Evolutionary conservation across 2,888 invertebrate genomes (phyloP).

Genomic region (Drosophila borealis): DNA sequence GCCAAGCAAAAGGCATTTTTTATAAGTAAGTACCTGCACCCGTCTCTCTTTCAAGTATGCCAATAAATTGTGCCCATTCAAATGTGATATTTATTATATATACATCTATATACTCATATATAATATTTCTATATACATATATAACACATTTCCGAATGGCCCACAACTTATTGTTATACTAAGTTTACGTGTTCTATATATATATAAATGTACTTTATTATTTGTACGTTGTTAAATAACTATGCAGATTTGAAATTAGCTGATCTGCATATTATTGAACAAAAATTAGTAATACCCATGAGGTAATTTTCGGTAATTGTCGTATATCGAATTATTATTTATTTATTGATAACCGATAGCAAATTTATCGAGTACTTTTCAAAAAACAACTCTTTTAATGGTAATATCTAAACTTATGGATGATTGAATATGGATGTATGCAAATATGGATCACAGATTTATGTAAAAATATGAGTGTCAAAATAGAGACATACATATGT

Average conservation of each 20-base stretch:
- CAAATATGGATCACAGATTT: not conserved
- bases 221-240: conserved; percentile 1
- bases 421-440: not conserved
- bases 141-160: not conserved
- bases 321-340: conserved; percentile 34
- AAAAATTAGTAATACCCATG: conserved; percentile 7
- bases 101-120: not conserved
- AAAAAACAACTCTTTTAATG: not conserved
- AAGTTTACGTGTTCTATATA: not conserved
- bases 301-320: conserved; percentile 7
- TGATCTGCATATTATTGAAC: conserved; percentile 3
- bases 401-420: not conserved
- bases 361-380: conserved; percentile 5
- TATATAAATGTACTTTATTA: not conserved
- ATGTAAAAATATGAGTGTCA: not conserved
- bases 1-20: not conserved
- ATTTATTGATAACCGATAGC: conserved; percentile 13
- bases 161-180: not conserved
- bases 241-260: not conserved
- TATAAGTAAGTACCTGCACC: conserved; percentile 25
- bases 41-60: not conserved
- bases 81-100: not conserved
- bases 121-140: not conserved
- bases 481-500: not conserved
- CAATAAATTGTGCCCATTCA: not conserved